Evolutionary conservation across 2,113 vertebrate genomes (phyloP), one percentile per base, ranked within the genome.

Genomic region (Leptocoma aspasia): DNA sequence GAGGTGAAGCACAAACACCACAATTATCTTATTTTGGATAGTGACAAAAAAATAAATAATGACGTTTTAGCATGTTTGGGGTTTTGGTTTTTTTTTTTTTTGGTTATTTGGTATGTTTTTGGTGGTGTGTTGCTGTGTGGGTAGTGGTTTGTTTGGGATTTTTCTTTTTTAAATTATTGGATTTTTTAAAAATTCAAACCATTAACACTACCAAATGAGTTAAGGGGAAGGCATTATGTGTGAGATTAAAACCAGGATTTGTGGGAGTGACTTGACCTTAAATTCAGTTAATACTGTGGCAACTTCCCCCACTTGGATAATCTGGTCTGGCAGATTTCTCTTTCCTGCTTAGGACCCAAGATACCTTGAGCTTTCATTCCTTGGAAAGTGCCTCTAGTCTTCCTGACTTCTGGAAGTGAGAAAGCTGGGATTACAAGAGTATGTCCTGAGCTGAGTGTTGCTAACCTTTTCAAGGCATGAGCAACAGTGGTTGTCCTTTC

Each of bases 241-340:
- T 52, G n/a, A 79, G 91, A 84, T 94, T 94, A 96, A 79, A 90
- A 79, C 47, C 50, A 47, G 61, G 81, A 79, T 92, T 92, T 95
- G 80, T 89, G 45, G 65, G 41, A 95, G 53, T 85, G 59, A 87
- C 41, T 92, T 92, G 86, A 92, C 93, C 65, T 95, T 86, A 78
- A 37, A 7, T 89, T 93, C 82, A 63, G 52, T 89, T 96, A 91
- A 94, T 89, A 16, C 76, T 84, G 52, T 82, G 39, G 26, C 85
- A 49, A 28, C 61, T 89, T 95, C 65, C 41, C 56, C 42, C 19
- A 13, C 35, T 79, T 91, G 35, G 72, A 71, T 94, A 91, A 94
- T 94, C 89, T 82, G 73, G 41, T 57, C n/a, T 76, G 78, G 16
- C 65, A 73, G 86, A 93, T 89, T 92, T 93, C 82, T 90, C 69